Evolutionary conservation across 2,888 invertebrate species (phyloP), one percentile per base, ranked within the genome.

Genomic region (Brachypterus glaber): DNA sequence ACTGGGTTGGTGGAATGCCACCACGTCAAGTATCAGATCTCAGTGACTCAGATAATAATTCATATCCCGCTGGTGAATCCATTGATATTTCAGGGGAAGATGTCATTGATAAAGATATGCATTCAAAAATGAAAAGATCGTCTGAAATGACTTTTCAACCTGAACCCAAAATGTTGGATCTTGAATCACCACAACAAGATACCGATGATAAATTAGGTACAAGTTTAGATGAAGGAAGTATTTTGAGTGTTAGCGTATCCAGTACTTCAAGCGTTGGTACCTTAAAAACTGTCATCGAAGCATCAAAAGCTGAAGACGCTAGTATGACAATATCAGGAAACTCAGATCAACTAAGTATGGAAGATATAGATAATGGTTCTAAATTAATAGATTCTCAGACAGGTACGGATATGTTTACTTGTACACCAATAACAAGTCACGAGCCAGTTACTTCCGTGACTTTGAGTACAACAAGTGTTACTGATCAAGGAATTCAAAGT

Each of bases 141-240:
- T 82, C 85, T 51, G 90, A 90, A 69, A 90, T 90, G 89, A 82
- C 86, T 41, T 90, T 90, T 59, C 80, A 77, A 51, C 83, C 84
- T 3, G 72, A 73, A 44, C 62, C 69, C 3, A 72, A 72, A 52
- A 55, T 57, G 15, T 45, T 62, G 26, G 60, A 59, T 42, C 49
- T 58, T 11, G 60, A 74, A 48, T 74, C 75, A 8, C 73, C 74
- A 39, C 62, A 55, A 43, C 54, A 66, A 4, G 58, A 70, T 40
- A 63, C 64, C 8, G 74, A 74, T 33, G 69, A 74, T 53, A 70
- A 67, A 49, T 62, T 71, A 38, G 71, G 69, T 3, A 72, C 73
- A 0, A 76, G 74, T 51, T 48, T 76, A 27, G 76, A 76, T 43
- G 76, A 76, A 31, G 73, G 72, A 2, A 74, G 74, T 48, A 64